Base-by-base conservation (phyloP, 1,140 invertebrate species). In the Drosophila repletoides region DNA sequence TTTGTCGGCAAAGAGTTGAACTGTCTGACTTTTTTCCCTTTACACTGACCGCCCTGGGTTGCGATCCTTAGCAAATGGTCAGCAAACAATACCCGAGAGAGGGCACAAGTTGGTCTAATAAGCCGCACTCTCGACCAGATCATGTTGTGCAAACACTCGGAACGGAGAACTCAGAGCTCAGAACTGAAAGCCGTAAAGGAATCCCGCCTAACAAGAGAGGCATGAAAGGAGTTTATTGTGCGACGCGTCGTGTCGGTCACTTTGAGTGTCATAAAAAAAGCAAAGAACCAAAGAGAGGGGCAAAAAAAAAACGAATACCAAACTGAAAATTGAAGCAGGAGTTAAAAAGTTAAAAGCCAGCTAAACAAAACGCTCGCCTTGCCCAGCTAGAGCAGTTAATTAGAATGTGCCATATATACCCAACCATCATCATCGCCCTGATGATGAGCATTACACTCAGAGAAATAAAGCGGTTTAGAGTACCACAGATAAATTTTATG, bases 211-310 rank as follows among this genome's bases (percentile, higher is more conserved):
- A 84, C 79, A 84, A 84, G 79, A 53, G 52, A 48, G 80, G 75
- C 75, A 86, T 84, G 75, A 84, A 84, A 84, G 80, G 80, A 84
- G 80, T 84, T 72, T 72, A 86, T 84, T 84, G 79, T 84, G 80
- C 80, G 66, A 74, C 53, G 66, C 56, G 65, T 69, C 48, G 51
- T 70, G 80, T 84, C 80, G 80, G 79, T 79, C 79, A 83, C 79
- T 83, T 83, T 83, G 79, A 83, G 80, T 84, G 79, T 79, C 79
- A 84, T 83, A 83, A 80, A 79, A 81, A 74, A 45, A 55, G 38
- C 24, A 12, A 19, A 56, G 38, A 6, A 17, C 4, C 19, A n/a
- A 15, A 14, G 12, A 12, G 5, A n/a, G 1, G 74, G 41, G 31
- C 21, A 36, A 53, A 33, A 38, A 15, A 15, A 31, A 29, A 51